A percentile compares a stretch with the other conserved stretches of the same genome.
phyloP scores from a whole-genome alignment of 2,888 invertebrate genomes.

The Argynnis bischoffii region DNA sequence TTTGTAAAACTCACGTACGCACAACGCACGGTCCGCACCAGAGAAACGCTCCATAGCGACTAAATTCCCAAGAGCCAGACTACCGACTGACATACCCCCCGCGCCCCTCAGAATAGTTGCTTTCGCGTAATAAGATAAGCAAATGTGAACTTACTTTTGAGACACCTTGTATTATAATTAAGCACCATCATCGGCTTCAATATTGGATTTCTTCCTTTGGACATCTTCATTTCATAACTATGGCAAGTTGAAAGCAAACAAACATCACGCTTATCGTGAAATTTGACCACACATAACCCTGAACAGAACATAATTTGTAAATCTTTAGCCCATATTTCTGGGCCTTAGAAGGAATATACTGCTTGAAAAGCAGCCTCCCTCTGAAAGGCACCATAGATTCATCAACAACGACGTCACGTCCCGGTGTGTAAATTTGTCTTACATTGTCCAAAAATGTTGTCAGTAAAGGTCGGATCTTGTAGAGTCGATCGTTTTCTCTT shows the following conservation, averaged over 20 bases:
- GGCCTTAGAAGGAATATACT: slow-evolving; percentile 1
- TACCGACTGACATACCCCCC: no score
- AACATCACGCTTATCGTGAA: no score
- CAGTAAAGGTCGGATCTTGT: no score
- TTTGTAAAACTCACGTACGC: no score
- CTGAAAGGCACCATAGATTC: slow-evolving; percentile 1
- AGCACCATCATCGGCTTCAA: slow-evolving; percentile 5
- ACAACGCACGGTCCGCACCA: no score
- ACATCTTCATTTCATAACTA: neutral
- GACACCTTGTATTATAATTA: slow-evolving; percentile 4
- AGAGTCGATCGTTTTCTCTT: no score
- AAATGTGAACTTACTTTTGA: no score
- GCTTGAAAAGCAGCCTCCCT: neutral
- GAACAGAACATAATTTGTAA: neutral
- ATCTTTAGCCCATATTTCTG: slow-evolving; percentile 2
- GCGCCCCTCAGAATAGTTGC: no score
- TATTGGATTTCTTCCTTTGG: slow-evolving; percentile 3
- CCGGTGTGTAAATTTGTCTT: neutral
- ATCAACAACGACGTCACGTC: neutral
- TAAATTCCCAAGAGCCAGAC: no score
- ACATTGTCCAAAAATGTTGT: neutral
- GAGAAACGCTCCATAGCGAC: no score
- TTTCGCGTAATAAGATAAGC: no score
- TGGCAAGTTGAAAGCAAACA: neutral
- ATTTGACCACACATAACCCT: slow-evolving; percentile 2